phyloP scores from a whole-genome alignment of 2,797 vertebrate genomes.

The Pangasius djambal region DNA sequence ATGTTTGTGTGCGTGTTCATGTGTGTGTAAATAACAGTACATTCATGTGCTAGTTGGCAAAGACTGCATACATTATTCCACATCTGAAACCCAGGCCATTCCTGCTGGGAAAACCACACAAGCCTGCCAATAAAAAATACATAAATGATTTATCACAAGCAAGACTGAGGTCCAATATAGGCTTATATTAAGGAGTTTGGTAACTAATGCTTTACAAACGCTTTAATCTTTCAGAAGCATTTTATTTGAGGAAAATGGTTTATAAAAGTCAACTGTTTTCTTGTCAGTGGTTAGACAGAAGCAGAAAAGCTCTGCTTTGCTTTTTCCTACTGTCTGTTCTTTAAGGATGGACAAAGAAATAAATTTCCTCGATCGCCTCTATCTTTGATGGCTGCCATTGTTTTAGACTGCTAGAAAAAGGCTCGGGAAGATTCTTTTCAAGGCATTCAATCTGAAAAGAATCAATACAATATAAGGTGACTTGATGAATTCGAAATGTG shows the following conservation, averaged over 20 bases:
- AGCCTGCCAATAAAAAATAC: constrained; percentile 63
- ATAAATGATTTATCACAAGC: constrained; percentile 59
- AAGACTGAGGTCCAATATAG: constrained; percentile 17
- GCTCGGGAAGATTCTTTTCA: constrained; percentile 67
- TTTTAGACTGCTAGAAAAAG: constrained; percentile 57
- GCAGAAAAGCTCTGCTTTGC: background rate
- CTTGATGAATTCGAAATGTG: constrained; percentile 79
- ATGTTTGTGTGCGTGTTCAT: constrained; percentile 1
- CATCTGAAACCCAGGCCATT: constrained; percentile 63
- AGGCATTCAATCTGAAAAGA: constrained; percentile 62
- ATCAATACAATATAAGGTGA: constrained; percentile 79
- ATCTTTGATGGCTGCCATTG: constrained; percentile 14
- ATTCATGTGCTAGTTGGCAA: constrained; percentile 61
- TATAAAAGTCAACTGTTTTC: background rate
- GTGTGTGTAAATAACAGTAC: constrained; percentile 62
- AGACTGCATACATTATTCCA: constrained; percentile 68
- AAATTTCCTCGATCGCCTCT: background rate
- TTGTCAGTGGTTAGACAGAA: background rate
- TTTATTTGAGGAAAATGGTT: background rate
- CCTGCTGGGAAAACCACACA: constrained; percentile 61
- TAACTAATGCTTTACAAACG: constrained; percentile 3
- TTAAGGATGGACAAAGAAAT: background rate
- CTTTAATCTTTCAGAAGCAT: constrained; percentile 23
- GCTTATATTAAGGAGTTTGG: constrained; percentile 26
- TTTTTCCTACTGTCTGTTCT: background rate